Evolutionary conservation across 2,888 invertebrate species (phyloP).

Genomic region (Leptopilina myrica): DNA sequence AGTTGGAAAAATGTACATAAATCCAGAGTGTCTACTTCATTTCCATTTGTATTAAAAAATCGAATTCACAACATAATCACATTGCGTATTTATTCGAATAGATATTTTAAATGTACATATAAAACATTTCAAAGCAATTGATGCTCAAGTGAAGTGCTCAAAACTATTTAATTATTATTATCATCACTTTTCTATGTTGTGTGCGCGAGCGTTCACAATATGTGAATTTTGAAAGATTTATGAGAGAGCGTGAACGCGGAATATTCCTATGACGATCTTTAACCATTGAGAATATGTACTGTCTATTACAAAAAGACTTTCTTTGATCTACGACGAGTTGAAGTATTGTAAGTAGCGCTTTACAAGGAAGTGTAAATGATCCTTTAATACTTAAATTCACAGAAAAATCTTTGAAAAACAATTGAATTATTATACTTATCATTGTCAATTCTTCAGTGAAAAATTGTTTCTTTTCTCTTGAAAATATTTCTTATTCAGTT

Average conservation of each 20-base stretch:
- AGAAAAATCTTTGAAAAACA: neutral
- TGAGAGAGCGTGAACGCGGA: slow-evolving; percentile 41
- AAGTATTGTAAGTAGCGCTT: slow-evolving; percentile 50
- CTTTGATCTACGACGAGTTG: slow-evolving; percentile 69
- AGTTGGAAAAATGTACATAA: slow-evolving; percentile 42
- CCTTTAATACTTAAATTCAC: slow-evolving; percentile 21
- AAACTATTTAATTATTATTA: slow-evolving; percentile 5
- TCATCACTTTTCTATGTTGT: neutral
- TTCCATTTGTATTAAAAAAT: too few species aligned
- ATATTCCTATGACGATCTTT: slow-evolving; percentile 26
- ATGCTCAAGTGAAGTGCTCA: neutral
- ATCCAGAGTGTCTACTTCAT: too few species aligned
- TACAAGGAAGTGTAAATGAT: slow-evolving; percentile 24
- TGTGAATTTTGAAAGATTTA: slow-evolving; percentile 36
- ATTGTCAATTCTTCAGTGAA: neutral
- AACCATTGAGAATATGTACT: slow-evolving; percentile 25
- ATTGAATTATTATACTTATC: neutral
- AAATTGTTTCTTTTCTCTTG: too few species aligned
- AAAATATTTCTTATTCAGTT: too few species aligned
- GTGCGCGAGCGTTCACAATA: slow-evolving; percentile 6
- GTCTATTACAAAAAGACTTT: slow-evolving; percentile 60
- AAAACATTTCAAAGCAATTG: neutral
- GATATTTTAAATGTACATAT: too few species aligned
- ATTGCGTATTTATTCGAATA: too few species aligned
- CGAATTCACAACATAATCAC: too few species aligned